Base-by-base conservation (phyloP, 2,888 invertebrate genomes). In the Linnaemya tessellans region DNA sequence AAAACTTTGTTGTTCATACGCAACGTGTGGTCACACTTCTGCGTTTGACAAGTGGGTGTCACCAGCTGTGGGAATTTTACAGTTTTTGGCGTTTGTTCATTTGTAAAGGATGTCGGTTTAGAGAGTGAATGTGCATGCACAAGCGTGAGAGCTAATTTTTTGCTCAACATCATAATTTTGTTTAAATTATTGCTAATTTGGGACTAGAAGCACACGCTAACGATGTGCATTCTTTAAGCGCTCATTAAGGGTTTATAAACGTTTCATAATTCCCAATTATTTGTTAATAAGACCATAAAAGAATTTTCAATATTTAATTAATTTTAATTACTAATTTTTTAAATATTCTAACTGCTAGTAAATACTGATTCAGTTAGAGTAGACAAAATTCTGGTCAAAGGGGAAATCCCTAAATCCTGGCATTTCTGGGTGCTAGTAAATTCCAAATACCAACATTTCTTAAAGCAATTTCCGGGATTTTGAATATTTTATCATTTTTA, bases 21-120 rank as follows among this genome's bases (percentile, higher is more conserved):
- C 79, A 85, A 62, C 81, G 70, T 85, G 85, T 65, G 85, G 85
- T 82, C 85, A 85, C 85, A 85, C 85, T 85, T 85, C 85, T 85
- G 85, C 82, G 62, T 85, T 85, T 85, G 85, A 85, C 85, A 85
- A 85, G 82, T 85, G 85, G 85, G 85, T 85, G 85, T 85, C 79
- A 75, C 82, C 85, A 68, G 75, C 65, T 82, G 79, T 85, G 85
- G 85, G 85, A 82, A 85, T 82, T 85, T 65, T 25, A 15, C 65
- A 71, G 82, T 85, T 85, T 78, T 58, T 78, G 82, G 70, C 80
- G 80, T 80, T 65, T 65, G 68, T 64, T 54, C 78, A 74, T 77
- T 65, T 74, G 22, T n/a, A 81, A 67, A 54, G 54, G 58, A 65
- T 62, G 75, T 13, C 41, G 10, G 41, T 41, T 11, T 13, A 1